These are phyloP conservation scores for Bilobella aurantiaca DNA, from an alignment of 1,140 invertebrate genomes.

Conservation along the genomic window DNA sequence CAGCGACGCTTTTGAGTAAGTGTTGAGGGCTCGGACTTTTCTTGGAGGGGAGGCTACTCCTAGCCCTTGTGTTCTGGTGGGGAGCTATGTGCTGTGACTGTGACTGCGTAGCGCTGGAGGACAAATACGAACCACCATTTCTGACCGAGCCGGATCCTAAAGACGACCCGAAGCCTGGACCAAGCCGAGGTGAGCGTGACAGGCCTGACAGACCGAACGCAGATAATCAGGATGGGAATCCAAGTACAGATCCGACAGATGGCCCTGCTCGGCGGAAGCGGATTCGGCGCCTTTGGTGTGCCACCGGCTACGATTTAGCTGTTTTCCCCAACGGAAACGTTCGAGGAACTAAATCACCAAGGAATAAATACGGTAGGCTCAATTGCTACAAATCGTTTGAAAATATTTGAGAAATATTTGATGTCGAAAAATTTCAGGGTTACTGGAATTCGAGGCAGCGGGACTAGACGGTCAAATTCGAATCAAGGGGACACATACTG, in stretches of 20 bases:
- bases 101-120: not conserved
- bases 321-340: conserved; percentile 47
- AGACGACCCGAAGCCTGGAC: not conserved
- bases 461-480: conserved; percentile 45
- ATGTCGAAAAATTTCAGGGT: conserved; percentile 40
- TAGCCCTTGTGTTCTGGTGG: not conserved
- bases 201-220: not conserved
- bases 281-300: conserved; percentile 42
- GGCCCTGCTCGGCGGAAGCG: not conserved
- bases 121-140: not conserved
- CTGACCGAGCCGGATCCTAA: not conserved
- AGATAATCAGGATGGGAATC: conserved; percentile 20
- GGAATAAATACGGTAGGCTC: conserved; percentile 46
- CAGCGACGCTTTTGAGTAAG: too few relatives aligned
- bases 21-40: too few relatives aligned
- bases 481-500: conserved; percentile 48
- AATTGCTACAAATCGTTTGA: not conserved
- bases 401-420: not conserved
- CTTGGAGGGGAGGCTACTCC: too few relatives aligned
- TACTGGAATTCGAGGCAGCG: conserved; percentile 47
- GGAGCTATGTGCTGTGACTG: conserved; percentile 18
- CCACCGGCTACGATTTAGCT: conserved; percentile 48
- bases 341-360: conserved; percentile 44
- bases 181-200: not conserved
- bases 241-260: too few relatives aligned